Evolutionary conservation across 2,888 invertebrate species (phyloP), one percentile per base, ranked within the genome.

Genomic region (Euclidia mi): DNA sequence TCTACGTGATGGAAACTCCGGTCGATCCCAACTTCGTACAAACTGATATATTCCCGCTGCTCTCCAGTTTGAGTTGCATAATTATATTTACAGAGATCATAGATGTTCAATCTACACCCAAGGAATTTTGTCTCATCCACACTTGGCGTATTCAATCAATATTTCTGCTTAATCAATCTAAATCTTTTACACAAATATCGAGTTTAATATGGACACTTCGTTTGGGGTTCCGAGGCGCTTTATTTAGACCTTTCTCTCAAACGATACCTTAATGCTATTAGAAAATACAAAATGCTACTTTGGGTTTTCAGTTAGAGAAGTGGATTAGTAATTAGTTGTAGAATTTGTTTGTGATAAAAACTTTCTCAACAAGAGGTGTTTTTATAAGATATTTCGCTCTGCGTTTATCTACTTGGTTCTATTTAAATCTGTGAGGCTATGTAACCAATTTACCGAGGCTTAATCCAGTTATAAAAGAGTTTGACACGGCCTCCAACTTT

Each of bases 1-100:
- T 87, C 79, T 78, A 82, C 79, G 81, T 87, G 87, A 90, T 90
- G 77, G 73, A 83, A 83, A 80, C 78, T 76, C 76, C 48, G 71
- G 64, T 65, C 79, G 75, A 71, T 68, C 78, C 71, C 56, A 65
- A 76, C 73, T 69, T 53, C 46, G 64, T 73, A 76, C 67, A 76
- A 66, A 70, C 56, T 69, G 61, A 78, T 75, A 64, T 65, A 61
- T 71, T 48, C 48, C 55, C 35, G 41, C 6, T 52, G 48, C 61
- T 52, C 47, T 32, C 47, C 44, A 61, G 59, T 67, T 63, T 73
- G 57, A 63, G 56, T 45, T 61, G 58, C 50, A 59, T 69, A 76
- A 76, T 73, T 76, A 69, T 72, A 76, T 66, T 73, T 66, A 76
- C 76, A 51, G 14, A 55, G 43, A 47, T 48, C 58, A 46, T 57